Evolutionary conservation across 2,113 vertebrate genomes (phyloP).

Genomic region (Malurus elegans): DNA sequence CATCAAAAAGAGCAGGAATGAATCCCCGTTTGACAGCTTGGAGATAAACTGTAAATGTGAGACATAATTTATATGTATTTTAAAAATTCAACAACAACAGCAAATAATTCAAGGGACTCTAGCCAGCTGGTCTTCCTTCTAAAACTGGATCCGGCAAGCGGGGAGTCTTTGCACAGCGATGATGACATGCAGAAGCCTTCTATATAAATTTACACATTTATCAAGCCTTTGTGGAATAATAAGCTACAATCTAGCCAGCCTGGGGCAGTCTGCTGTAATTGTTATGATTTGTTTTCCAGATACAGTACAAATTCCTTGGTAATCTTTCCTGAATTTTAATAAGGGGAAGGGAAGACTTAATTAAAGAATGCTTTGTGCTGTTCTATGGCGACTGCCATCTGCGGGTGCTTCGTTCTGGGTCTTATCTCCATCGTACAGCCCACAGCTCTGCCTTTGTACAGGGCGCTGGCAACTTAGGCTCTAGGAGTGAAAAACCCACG

Average conservation of each 20-base stretch:
- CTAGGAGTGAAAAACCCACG: neutral
- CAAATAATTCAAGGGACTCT: conserved; percentile 30
- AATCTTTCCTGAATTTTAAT: conserved; percentile 73
- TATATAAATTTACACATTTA: conserved; percentile 44
- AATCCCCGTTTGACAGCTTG: conserved; percentile 43
- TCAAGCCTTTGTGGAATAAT: conserved; percentile 53
- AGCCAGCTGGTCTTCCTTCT: conserved; percentile 34
- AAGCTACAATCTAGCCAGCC: conserved; percentile 39
- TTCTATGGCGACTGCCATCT: conserved; percentile 32
- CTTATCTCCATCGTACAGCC: conserved; percentile 59
- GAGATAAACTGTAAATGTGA: conserved; percentile 52
- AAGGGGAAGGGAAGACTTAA: conserved; percentile 71
- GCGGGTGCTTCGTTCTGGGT: neutral
- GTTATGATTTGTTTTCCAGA: conserved; percentile 72
- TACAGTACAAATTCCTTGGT: conserved; percentile 67
- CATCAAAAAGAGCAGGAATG: conserved; percentile 64
- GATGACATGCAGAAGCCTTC: conserved; percentile 25
- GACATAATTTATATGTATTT: conserved; percentile 59
- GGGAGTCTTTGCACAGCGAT: neutral
- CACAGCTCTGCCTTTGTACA: neutral
- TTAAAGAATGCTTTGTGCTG: conserved; percentile 66
- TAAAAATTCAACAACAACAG: conserved; percentile 46
- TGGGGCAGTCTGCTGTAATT: conserved; percentile 57
- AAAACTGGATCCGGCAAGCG: neutral
- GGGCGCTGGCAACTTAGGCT: neutral